Base-by-base conservation (phyloP, 2,113 vertebrate species). In the Anguilla rostrata region DNA sequence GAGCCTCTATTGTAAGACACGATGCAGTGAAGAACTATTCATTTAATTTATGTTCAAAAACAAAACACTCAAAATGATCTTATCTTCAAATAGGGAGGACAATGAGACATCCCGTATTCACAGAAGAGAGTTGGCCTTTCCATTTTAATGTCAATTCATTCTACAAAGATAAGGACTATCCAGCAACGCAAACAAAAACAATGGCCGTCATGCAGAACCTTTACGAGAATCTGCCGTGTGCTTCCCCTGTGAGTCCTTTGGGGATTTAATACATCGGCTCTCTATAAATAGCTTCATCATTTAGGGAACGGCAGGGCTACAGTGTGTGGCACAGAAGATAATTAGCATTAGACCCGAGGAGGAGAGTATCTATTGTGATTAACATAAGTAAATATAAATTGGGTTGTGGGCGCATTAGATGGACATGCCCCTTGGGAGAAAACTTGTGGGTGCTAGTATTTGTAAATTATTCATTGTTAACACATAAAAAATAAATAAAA, bases 81-180 rank as follows among this genome's bases (percentile, higher is more conserved):
- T 53, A 53, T 53, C 49, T 14, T 53, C 49, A 34, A 85, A 16
- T 18, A 29, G 60, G 40, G 49, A 81, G 14, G 8, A n/a, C 11
- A 12, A 34, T 34, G 34, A 14, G 34, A 39, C 46, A 26, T 40
- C 39, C 9, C 53, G 9, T 22, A 80, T 85, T 85, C 49, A 39
- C 49, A 56, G 46, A 40, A 40, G 78, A 85, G 39, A 80, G 39
- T 46, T 75, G 29, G 39, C 84, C 84, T 60, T 85, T 81, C 57
- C 39, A 60, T 39, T 81, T 85, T 80, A 81, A 85, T 85, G 53
- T 80, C 84, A 85, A 81, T 85, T 85, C 60, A 85, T 85, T 85
- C 84, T 5, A 57, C 29, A 29, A 60, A 20, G 6, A n/a, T 41
- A 22, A 49, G 5, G 78, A 85, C 57, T 40, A 85, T 75, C 84